Conservation (phyloP, 1,140 invertebrate species). For the Bombus fervidus region DNA sequence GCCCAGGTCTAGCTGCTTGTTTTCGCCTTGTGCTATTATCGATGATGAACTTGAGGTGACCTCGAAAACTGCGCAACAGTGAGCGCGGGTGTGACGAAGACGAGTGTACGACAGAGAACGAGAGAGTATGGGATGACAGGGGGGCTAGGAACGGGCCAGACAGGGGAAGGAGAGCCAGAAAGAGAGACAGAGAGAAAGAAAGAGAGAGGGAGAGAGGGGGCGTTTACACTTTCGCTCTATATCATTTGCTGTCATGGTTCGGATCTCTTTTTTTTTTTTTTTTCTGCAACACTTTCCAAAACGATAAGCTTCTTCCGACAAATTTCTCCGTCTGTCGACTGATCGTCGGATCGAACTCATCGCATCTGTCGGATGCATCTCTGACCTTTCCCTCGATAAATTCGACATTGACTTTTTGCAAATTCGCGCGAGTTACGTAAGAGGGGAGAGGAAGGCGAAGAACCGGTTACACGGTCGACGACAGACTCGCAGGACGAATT, state of each 20-base stretch:
- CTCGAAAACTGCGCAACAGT: constrained; percentile 77
- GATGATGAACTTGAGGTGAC: constrained; percentile 82
- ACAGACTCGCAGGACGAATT: neutral
- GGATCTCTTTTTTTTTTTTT: neutral
- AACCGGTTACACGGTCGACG: neutral
- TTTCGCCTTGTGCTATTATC: constrained; percentile 80
- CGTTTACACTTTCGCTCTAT: constrained; percentile 62
- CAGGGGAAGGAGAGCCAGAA: neutral
- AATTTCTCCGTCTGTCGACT: neutral
- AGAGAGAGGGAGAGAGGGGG: neutral
- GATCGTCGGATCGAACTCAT: neutral
- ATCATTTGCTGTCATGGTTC: constrained; percentile 32
- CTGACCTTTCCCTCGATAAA: neutral
- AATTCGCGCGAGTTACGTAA: constrained; percentile 25
- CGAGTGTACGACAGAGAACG: constrained; percentile 4
- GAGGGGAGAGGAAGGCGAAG: neutral
- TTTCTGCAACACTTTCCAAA: constrained; percentile 36
- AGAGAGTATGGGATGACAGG: neutral
- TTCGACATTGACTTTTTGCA: neutral
- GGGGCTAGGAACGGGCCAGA: constrained; percentile 17
- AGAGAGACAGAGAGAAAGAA: neutral
- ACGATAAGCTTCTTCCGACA: constrained; percentile 1
- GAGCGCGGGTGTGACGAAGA: constrained; percentile 35
- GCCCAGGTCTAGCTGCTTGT: constrained; percentile 80
- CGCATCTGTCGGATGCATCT: neutral